These are phyloP conservation scores for Lasioglossum malachurum DNA, from an alignment of 2,888 invertebrate species.

Conservation along the genomic window DNA sequence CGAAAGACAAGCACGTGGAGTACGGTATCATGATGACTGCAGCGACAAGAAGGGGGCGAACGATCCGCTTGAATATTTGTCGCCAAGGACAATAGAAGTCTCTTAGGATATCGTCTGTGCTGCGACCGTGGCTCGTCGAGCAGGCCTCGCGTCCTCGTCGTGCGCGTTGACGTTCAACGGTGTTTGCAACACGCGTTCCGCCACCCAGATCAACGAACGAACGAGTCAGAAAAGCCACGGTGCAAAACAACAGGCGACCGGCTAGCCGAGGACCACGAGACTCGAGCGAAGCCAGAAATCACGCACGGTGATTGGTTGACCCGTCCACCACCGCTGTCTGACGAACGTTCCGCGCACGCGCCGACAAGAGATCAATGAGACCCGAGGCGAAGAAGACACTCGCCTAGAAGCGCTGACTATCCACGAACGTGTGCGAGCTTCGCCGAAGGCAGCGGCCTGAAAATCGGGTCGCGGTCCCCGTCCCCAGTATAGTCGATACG, in stretches of 20 bases:
- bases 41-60: constrained; percentile 58
- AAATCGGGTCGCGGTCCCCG: constrained; percentile 37
- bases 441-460: constrained; percentile 42
- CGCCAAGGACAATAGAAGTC: constrained; percentile 39
- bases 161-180: constrained; percentile 25
- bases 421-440: constrained; percentile 48
- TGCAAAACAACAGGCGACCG: constrained; percentile 62
- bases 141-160: neutral
- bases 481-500: constrained; percentile 39
- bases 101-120: constrained; percentile 28
- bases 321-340: constrained; percentile 47
- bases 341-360: constrained; percentile 61
- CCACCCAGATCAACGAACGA: constrained; percentile 39
- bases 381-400: constrained; percentile 42
- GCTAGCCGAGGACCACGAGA: constrained; percentile 61
- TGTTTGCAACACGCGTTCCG: constrained; percentile 26
- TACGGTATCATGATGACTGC: constrained; percentile 77
- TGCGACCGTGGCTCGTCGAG: constrained; percentile 23
- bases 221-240: constrained; percentile 46
- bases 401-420: constrained; percentile 44
- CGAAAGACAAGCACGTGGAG: constrained; percentile 78
- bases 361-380: constrained; percentile 63
- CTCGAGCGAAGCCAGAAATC: constrained; percentile 53
- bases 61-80: constrained; percentile 44
- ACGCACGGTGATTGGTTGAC: constrained; percentile 54